Evolutionary conservation across 2,888 invertebrate genomes (phyloP).

Genomic region (Epinotia nisella): DNA sequence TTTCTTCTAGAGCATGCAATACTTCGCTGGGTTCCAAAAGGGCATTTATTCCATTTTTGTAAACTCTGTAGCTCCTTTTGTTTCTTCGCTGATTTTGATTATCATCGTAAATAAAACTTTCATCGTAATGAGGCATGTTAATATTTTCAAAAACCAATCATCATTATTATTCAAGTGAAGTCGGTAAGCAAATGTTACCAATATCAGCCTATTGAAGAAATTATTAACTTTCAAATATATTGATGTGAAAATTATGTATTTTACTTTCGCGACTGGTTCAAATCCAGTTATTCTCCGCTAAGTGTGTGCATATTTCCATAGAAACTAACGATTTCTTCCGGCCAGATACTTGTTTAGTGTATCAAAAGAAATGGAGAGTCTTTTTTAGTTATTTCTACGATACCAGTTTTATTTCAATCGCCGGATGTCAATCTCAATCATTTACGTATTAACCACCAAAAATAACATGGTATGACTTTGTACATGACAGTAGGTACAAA

Average conservation of each 20-base stretch:
- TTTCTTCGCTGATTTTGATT: conserved; percentile 79
- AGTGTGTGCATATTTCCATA: conserved; percentile 57
- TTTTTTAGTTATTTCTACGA: neutral
- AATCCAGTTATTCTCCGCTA: conserved; percentile 52
- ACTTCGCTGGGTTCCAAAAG: conserved; percentile 70
- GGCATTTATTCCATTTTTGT: conserved; percentile 76
- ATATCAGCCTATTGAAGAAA: conserved; percentile 11
- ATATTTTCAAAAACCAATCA: conserved; percentile 49
- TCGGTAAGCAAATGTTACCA: conserved; percentile 10
- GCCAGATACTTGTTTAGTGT: conserved; percentile 60
- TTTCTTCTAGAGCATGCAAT: conserved; percentile 70
- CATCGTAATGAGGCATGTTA: conserved; percentile 82
- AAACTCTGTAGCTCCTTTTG: conserved; percentile 81
- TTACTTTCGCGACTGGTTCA: conserved; percentile 49
- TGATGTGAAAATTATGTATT: conserved; percentile 41
- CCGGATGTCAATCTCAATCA: neutral
- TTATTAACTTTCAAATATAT: conserved; percentile 40
- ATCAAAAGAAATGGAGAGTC: conserved; percentile 68
- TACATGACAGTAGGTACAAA: conserved; percentile 45
- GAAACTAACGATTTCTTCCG: conserved; percentile 56
- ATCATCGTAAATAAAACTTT: conserved; percentile 80
- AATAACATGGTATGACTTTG: conserved; percentile 5
- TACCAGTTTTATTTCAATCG: neutral
- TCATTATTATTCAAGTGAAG: conserved; percentile 26
- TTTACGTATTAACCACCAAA: conserved; percentile 34